Conservation (phyloP, 2,113 vertebrate species). For the Spermophilus dauricus region DNA sequence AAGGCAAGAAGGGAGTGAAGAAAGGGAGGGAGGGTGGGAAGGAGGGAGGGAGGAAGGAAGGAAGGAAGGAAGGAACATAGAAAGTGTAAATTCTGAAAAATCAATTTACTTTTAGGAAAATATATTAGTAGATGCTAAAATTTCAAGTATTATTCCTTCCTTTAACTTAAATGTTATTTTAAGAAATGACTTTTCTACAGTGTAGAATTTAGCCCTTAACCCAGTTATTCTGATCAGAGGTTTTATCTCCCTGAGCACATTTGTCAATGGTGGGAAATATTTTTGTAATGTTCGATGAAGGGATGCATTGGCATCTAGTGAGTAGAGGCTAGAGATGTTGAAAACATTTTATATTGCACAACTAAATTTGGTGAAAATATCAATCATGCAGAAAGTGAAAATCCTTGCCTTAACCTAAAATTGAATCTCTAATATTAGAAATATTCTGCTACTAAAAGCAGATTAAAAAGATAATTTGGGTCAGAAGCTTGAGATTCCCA, state of each 20-base stretch:
- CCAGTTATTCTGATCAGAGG: neutral
- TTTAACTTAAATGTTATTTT: slow-evolving; percentile 37
- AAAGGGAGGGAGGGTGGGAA: no score
- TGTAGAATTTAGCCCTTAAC: neutral
- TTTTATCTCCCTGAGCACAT: neutral
- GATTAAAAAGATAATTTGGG: neutral
- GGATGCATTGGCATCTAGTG: neutral
- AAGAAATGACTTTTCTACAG: neutral
- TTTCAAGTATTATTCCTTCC: neutral
- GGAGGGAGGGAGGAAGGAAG: accelerated
- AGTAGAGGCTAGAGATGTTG: neutral
- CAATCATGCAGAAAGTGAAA: neutral
- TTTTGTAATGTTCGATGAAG: neutral
- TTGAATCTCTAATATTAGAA: neutral
- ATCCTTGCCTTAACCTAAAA: neutral
- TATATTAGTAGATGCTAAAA: neutral
- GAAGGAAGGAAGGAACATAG: neutral
- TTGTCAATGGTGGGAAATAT: neutral
- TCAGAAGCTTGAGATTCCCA: neutral
- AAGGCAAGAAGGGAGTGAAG: no score
- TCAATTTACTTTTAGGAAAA: slow-evolving; percentile 35
- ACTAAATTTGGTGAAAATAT: neutral
- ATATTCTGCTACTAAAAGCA: neutral
- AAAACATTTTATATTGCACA: neutral
- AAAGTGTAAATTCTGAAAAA: neutral